A percentile compares a stretch with the other conserved stretches of the same genome.
These are phyloP conservation scores for Salminus brasiliensis DNA, from an alignment of 2,113 vertebrate species.

Conservation along the genomic window DNA sequence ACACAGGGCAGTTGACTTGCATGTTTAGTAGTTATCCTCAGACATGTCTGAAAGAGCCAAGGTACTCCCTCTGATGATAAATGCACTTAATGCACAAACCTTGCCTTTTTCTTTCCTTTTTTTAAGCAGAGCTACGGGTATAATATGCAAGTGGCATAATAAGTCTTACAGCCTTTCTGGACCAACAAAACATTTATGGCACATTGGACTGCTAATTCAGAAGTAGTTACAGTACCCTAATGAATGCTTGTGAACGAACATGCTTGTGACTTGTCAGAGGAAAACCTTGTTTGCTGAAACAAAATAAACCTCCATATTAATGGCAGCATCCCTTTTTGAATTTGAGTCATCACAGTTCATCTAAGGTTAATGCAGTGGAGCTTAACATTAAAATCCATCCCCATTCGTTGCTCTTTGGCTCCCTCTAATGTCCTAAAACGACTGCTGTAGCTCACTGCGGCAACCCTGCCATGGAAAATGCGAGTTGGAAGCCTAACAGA, in stretches of 20 bases:
- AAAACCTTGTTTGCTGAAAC: neutral
- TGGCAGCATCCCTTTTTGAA: neutral
- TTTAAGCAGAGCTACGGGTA: neutral
- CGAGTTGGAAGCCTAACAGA: slow-evolving; percentile 38
- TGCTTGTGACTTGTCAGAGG: slow-evolving; percentile 42
- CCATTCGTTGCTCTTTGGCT: slow-evolving; percentile 40
- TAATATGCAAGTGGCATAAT: neutral
- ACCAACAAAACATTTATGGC: neutral
- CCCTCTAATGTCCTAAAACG: slow-evolving; percentile 41
- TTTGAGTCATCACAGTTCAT: slow-evolving; percentile 32
- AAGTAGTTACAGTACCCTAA: neutral
- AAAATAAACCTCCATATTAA: neutral
- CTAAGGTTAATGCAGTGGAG: slow-evolving; percentile 14
- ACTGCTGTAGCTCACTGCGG: slow-evolving; percentile 32
- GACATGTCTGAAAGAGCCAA: slow-evolving; percentile 8
- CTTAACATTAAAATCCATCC: slow-evolving; percentile 16
- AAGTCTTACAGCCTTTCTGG: neutral
- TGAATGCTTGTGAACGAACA: neutral
- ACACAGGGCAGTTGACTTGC: neutral
- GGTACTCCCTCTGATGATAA: neutral
- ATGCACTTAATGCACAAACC: neutral
- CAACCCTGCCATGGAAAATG: slow-evolving; percentile 26
- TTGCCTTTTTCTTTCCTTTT: neutral
- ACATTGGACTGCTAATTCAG: neutral
- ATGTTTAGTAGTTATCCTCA: slow-evolving; percentile 33